A percentile compares a stretch with the other conserved stretches of the same genome.
Conservation (phyloP, 2,888 invertebrate species). For the Acholoe squamosa region DNA sequence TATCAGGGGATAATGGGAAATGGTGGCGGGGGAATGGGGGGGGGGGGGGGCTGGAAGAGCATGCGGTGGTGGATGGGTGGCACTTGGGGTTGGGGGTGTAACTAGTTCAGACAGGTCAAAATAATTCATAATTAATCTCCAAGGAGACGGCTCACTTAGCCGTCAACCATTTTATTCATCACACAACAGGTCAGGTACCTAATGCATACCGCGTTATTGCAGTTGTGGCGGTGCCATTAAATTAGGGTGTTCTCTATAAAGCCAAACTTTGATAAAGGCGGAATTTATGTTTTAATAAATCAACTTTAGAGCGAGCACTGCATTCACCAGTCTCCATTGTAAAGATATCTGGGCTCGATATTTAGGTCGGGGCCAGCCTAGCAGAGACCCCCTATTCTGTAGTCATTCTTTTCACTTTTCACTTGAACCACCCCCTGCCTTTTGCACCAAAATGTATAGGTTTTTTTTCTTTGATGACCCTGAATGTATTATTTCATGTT, state of each 20-base stretch:
- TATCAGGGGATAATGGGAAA: too few species aligned
- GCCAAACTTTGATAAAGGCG: too few species aligned
- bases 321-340: too few species aligned
- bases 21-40: neutral
- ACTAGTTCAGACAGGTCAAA: neutral
- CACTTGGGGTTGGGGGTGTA: too few species aligned
- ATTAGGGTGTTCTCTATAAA: too few species aligned
- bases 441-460: neutral
- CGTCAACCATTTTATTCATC: neutral
- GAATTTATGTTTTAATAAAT: too few species aligned
- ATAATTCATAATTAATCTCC: slow-evolving; percentile 43
- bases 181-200: neutral
- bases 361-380: neutral
- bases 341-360: neutral
- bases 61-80: too few species aligned
- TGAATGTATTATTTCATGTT: slow-evolving; percentile 14
- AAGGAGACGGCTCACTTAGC: neutral
- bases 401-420: too few species aligned
- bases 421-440: neutral
- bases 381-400: too few species aligned
- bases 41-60: too few species aligned
- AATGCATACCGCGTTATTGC: neutral
- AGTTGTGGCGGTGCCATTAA: too few species aligned
- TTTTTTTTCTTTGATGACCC: neutral
- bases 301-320: too few species aligned